Evolutionary conservation across 2,888 invertebrate genomes (phyloP), one percentile per base, ranked within the genome.

Genomic region (Tolmerus cingulatus): DNA sequence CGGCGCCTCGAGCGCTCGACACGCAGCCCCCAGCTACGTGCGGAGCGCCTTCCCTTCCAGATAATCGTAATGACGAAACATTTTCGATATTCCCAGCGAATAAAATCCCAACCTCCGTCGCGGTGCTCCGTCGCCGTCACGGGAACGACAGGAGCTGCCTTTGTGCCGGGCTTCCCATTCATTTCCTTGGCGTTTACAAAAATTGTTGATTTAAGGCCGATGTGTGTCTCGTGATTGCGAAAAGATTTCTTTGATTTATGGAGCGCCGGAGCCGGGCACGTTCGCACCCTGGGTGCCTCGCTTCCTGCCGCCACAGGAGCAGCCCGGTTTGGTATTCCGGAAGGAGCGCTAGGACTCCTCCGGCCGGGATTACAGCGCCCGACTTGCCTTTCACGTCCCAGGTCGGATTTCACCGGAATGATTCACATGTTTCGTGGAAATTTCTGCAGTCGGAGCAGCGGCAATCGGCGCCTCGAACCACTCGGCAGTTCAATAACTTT

Each of bases 131-230:
- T 43, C 79, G 14, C 46, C 82, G 66, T 66, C 55, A 85, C 37
- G 37, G 57, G 37, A 85, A 74, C 85, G 30, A 40, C 74, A 85
- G 74, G 40, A 85, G 74, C 85, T 14, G 66, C 74, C 46, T 74
- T 74, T 85, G 74, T 74, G 74, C 30, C 74, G 27, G 51, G 86
- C 19, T 77, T 86, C 77, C 77, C 51, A 86, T 77, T 77, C 74
- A 77, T 77, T 86, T 86, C 77, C 77, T 30, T 86, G 66, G 51
- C 76, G 86, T 55, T 77, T 37, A 85, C 85, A 23, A 85, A 85
- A 85, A 85, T 85, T 85, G 85, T 87, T 87, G 87, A 87, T 87
- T 87, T 87, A 87, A 87, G 87, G 87, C 43, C 87, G 79, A 87
- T 79, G 66, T 87, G 79, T 87, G 87, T 79, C 87, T 87, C 66